A percentile compares a stretch with the other conserved stretches of the same genome.
These are phyloP conservation scores for Peribatodes rhomboidaria DNA, from an alignment of 2,888 invertebrate species.

Conservation along the genomic window DNA sequence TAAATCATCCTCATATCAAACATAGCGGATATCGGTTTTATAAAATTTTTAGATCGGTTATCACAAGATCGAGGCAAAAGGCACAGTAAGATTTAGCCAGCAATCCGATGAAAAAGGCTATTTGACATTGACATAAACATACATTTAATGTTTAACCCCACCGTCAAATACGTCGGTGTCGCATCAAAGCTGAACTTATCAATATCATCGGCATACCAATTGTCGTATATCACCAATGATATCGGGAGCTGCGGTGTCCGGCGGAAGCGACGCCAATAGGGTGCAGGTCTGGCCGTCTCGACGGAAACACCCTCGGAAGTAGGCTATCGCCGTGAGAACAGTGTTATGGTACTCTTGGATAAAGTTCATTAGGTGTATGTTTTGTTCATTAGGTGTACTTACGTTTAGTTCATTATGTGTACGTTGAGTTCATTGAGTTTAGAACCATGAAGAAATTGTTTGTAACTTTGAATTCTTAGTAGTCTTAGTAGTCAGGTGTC, in stretches of 20 bases:
- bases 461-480: too few relatives aligned
- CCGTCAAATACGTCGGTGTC: background rate
- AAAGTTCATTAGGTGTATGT: background rate
- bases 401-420: too few relatives aligned
- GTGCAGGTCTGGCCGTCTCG: slow-evolving; percentile 70
- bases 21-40: background rate
- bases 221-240: slow-evolving; percentile 28
- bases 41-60: background rate
- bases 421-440: too few relatives aligned
- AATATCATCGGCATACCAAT: slow-evolving; percentile 15
- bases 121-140: background rate
- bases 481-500: too few relatives aligned
- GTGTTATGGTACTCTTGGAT: slow-evolving; percentile 4
- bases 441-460: too few relatives aligned
- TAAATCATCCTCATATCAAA: background rate
- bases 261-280: slow-evolving; percentile 78
- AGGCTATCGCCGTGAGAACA: slow-evolving; percentile 70
- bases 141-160: background rate
- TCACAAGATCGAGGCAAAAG: background rate
- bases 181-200: slow-evolving; percentile 1
- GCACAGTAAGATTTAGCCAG: background rate
- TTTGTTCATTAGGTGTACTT: background rate
- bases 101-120: too few relatives aligned
- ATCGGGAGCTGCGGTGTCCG: slow-evolving; percentile 71
- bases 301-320: slow-evolving; percentile 72